A percentile compares a stretch with the other conserved stretches of the same genome.
phyloP scores from a whole-genome alignment of 2,113 vertebrate species.

The Triplophysa tibetana region DNA sequence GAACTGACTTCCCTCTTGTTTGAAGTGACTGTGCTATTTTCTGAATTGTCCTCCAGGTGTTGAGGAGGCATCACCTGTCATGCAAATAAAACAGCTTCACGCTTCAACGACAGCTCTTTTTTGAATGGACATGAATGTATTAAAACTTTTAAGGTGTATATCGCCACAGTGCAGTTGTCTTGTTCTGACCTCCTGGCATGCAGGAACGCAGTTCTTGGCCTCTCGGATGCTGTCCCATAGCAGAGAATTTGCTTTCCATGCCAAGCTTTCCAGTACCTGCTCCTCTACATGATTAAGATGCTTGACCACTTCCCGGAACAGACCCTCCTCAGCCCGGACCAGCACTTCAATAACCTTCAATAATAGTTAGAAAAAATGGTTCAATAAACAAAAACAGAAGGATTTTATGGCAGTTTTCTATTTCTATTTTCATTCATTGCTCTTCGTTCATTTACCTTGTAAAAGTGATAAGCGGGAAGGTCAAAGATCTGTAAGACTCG shows the following conservation, averaged over 20 bases:
- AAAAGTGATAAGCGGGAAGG: slow-evolving; percentile 89
- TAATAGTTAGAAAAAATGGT: background rate
- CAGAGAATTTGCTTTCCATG: slow-evolving; percentile 83
- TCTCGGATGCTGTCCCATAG: slow-evolving; percentile 86
- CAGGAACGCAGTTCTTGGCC: slow-evolving; percentile 81
- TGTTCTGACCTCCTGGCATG: slow-evolving; percentile 83
- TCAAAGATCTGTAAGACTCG: slow-evolving; percentile 82
- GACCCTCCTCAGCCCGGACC: slow-evolving; percentile 88
- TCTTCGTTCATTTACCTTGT: slow-evolving; percentile 75
- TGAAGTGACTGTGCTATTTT: slow-evolving; percentile 48
- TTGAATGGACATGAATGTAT: too few relatives aligned
- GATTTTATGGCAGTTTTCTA: too few relatives aligned
- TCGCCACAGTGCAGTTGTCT: background rate
- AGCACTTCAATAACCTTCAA: slow-evolving; percentile 87
- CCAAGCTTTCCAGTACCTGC: slow-evolving; percentile 90
- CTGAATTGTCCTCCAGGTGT: slow-evolving; percentile 76
- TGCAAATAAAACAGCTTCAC: background rate
- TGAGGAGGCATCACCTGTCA: slow-evolving; percentile 89
- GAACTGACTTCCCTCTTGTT: slow-evolving; percentile 70
- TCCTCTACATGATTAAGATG: slow-evolving; percentile 94
- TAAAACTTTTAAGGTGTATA: background rate
- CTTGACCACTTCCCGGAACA: slow-evolving; percentile 91
- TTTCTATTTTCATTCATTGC: background rate
- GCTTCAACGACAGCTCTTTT: too few relatives aligned
- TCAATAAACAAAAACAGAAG: too few relatives aligned